Evolutionary conservation across 2,113 vertebrate genomes (phyloP), one percentile per base, ranked within the genome.

Genomic region (Mesembrinibis cayennensis): DNA sequence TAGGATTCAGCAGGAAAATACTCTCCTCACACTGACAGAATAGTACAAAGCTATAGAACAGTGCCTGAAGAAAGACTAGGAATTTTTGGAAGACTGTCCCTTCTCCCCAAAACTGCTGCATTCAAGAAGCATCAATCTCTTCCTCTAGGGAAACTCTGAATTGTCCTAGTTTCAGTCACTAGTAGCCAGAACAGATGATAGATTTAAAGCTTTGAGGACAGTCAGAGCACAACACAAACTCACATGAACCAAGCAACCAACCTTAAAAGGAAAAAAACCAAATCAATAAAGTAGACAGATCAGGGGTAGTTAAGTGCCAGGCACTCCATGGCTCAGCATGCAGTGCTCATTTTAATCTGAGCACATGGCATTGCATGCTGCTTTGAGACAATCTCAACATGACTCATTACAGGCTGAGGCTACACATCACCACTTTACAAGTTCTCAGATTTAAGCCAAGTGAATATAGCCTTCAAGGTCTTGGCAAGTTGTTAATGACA

Each of bases 281-380:
- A 87, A 86, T 81, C 80, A 85, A 83, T 92, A 72, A 94, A 77
- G 72, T 18, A 78, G 76, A 87, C 63, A 92, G 80, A 92, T 53
- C 15, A 82, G 62, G 63, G 45, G 67, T 62, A 96, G 82, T 80
- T 77, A 92, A 95, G 65, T 81, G 89, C 63, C 76, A 89, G 80
- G 80, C 32, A 73, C 63, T 95, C 63, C 19, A 9, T 20, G 45
- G 80, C 90, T 92, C 95, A 93, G 92, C 38, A 5, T 44, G 82
- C 85, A 88, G 73, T 19, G 53, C 86, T 93, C 90, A 86, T 95
- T 94, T 96, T 58, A 67, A 85, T 90, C 85, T 13, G 53, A 82
- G 88, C 82, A 93, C 88, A 72, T 79, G 91, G 90, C 74, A 82
- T 2, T 16, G 36, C 92, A 88, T 36, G 88, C 82, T 96, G 94